Evolutionary conservation across 1,140 invertebrate genomes (phyloP).

Genomic region (Bombus ignitus): DNA sequence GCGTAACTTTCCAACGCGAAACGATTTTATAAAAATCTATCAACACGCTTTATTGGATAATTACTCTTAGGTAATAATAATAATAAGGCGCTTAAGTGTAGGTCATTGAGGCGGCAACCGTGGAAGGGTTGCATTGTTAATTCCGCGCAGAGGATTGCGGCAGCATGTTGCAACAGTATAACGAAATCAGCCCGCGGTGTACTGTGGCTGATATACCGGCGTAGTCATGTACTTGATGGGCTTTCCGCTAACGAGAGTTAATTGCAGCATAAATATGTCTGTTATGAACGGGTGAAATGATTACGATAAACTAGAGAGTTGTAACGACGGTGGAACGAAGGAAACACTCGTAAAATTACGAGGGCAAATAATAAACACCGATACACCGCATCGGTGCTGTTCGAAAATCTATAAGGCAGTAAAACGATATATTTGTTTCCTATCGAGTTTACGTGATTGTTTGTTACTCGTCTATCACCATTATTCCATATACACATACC

Average conservation of each 20-base stretch:
- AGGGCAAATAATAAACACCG: constrained; percentile 41
- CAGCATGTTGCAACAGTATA: constrained; percentile 22
- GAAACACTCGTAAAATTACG: constrained; percentile 47
- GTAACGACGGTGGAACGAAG: constrained; percentile 36
- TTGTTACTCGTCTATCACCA: constrained; percentile 12
- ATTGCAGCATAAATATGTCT: constrained; percentile 63
- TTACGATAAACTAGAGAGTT: constrained; percentile 59
- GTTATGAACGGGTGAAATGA: constrained; percentile 56
- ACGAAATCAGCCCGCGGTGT: constrained; percentile 54
- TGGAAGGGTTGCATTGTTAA: constrained; percentile 33
- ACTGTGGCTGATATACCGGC: constrained; percentile 51
- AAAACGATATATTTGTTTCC: constrained; percentile 43
- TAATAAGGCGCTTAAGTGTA: constrained; percentile 8
- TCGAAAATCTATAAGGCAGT: constrained; percentile 44
- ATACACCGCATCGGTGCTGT: constrained; percentile 3
- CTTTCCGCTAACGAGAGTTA: constrained; percentile 62
- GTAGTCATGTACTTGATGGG: constrained; percentile 57
- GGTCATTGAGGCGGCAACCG: constrained; percentile 15
- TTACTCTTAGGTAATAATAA: background rate
- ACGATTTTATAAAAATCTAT: background rate
- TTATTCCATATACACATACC: background rate
- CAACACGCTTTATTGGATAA: background rate
- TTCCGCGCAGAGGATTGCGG: constrained; percentile 29
- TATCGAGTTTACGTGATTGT: constrained; percentile 28
- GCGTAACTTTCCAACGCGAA: background rate